phyloP scores from a whole-genome alignment of 2,888 invertebrate genomes.

The Bugulina stolonifera region DNA sequence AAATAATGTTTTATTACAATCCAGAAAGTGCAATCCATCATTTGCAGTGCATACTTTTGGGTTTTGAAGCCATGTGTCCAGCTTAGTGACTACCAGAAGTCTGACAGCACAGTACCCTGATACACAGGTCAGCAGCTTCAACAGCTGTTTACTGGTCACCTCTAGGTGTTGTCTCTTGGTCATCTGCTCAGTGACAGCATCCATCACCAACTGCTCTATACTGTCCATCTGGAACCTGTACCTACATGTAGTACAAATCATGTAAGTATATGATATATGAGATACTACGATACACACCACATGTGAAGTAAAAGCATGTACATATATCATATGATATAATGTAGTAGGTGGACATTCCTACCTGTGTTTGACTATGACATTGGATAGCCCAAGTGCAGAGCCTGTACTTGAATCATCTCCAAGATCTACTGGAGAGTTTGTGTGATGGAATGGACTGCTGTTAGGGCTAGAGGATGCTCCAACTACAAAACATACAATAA shows the following conservation, averaged over 20 bases:
- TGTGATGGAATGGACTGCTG: background rate
- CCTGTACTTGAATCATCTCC: constrained; percentile 30
- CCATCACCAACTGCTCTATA: constrained; percentile 75
- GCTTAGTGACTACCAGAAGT: constrained; percentile 68
- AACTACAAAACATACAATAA: background rate
- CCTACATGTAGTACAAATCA: no score
- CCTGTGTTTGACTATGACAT: background rate
- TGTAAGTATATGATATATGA: no score
- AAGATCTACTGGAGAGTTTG: constrained; percentile 30
- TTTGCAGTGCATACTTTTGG: constrained; percentile 68
- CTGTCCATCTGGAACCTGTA: constrained; percentile 62
- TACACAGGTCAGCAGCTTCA: constrained; percentile 75
- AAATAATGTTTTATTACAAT: no score
- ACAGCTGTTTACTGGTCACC: constrained; percentile 74
- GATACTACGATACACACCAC: no score
- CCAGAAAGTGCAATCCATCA: no score
- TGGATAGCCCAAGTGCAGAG: constrained; percentile 38
- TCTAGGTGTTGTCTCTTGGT: constrained; percentile 74
- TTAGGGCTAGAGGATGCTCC: constrained; percentile 18
- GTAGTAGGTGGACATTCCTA: no score
- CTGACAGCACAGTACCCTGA: constrained; percentile 82
- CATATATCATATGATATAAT: no score
- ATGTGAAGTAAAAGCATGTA: no score
- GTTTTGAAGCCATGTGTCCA: constrained; percentile 92
- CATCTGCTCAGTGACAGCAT: constrained; percentile 80